Percentiles rank a stretch among this genome's conserved stretches.
phyloP scores from a whole-genome alignment of 2,888 invertebrate genomes.

The Cybosia mesomella region DNA sequence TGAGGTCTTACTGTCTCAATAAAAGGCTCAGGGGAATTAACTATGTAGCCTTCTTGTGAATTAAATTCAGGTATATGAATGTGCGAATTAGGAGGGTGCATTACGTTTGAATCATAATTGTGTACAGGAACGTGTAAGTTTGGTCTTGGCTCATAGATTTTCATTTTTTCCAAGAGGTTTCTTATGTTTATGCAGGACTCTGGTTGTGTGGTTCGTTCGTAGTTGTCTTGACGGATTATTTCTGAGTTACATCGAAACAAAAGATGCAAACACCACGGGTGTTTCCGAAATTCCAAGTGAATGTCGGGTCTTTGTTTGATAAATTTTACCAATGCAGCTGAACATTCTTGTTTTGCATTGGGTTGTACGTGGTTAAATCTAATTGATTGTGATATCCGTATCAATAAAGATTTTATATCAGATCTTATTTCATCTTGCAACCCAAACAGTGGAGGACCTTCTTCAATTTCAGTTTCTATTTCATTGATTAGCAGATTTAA shows the following conservation, averaged over 20 bases:
- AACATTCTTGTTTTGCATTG: neutral
- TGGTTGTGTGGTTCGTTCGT: neutral
- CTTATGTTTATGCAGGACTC: neutral
- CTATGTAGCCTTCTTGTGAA: neutral
- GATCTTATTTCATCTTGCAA: neutral
- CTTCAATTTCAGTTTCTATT: neutral
- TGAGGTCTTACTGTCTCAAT: neutral
- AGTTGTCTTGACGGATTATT: neutral
- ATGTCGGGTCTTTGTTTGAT: neutral
- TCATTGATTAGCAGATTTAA: constrained; percentile 9
- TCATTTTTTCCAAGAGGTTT: neutral
- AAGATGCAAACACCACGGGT: neutral
- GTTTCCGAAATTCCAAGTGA: neutral
- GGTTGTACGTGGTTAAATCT: neutral
- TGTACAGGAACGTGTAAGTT: neutral
- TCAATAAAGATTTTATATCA: neutral
- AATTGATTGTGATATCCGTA: neutral
- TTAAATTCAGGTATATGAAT: neutral
- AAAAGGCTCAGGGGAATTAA: neutral
- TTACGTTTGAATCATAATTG: too few relatives aligned
- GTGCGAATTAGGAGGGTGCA: neutral
- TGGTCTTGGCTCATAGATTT: neutral
- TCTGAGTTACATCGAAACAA: neutral
- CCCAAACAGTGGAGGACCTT: neutral
- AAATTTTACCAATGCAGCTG: neutral